phyloP scores from a whole-genome alignment of 2,888 invertebrate species.

The Acleris cristana region DNA sequence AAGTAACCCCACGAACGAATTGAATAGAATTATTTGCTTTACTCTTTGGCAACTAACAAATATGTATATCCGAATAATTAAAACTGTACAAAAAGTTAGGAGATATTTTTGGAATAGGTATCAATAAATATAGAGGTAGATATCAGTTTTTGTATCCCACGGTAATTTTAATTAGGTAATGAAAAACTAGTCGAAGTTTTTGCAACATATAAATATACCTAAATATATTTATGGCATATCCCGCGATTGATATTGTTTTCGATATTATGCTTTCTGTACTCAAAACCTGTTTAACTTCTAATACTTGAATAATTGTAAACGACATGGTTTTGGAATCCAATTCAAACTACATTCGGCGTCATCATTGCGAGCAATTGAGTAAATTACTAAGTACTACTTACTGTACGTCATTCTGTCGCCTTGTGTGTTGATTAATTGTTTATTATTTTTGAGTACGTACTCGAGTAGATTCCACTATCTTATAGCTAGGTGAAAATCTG shows the following conservation, averaged over 20 bases:
- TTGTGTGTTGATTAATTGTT: too few relatives aligned
- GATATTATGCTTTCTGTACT: constrained; percentile 63
- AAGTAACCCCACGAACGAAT: constrained; percentile 55
- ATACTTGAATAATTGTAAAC: background rate
- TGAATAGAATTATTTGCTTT: constrained; percentile 33
- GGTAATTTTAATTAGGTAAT: constrained; percentile 59
- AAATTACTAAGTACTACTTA: too few relatives aligned
- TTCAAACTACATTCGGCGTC: too few relatives aligned
- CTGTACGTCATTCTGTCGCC: too few relatives aligned
- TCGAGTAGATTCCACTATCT: too few relatives aligned
- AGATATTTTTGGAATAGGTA: constrained; percentile 71
- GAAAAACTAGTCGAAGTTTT: constrained; percentile 70
- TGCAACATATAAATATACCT: constrained; percentile 47
- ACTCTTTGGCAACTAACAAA: constrained; percentile 27
- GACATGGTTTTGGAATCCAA: too few relatives aligned
- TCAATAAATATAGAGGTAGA: constrained; percentile 58
- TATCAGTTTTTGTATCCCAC: constrained; percentile 75
- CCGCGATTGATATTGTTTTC: constrained; percentile 60
- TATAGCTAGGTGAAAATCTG: too few relatives aligned
- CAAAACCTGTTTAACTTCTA: constrained; percentile 42
- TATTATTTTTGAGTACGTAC: too few relatives aligned
- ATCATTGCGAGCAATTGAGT: too few relatives aligned
- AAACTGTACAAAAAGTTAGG: constrained; percentile 76
- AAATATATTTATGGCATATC: constrained; percentile 59
- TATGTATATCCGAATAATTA: constrained; percentile 48